Conservation (phyloP, 1,140 invertebrate genomes). For the Scaptomyza pallida region DNA sequence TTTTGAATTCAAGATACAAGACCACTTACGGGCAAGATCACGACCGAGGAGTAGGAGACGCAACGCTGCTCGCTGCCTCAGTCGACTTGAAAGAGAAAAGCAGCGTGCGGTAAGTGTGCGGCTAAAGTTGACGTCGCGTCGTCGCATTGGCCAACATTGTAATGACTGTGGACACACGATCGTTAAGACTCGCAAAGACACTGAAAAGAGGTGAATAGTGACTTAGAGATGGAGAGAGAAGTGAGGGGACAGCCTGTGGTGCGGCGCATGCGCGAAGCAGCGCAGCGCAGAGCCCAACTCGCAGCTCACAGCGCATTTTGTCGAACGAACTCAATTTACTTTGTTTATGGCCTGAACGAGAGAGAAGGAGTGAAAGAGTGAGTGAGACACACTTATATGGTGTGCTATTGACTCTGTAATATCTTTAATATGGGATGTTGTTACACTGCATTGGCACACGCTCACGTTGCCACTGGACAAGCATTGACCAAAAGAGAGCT, state of each 20-base stretch:
- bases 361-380: constrained; percentile 5
- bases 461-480: constrained; percentile 79
- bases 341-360: constrained; percentile 63
- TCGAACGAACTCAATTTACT: constrained; percentile 82
- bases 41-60: constrained; percentile 64
- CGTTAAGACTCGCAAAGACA: constrained; percentile 67
- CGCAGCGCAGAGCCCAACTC: constrained; percentile 6
- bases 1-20: constrained; percentile 81
- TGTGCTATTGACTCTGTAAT: constrained; percentile 81
- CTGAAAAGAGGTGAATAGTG: not conserved
- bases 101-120: constrained; percentile 79
- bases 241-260: constrained; percentile 31
- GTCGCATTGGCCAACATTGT: constrained; percentile 81
- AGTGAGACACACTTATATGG: constrained; percentile 72
- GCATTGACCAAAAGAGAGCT: constrained; percentile 45
- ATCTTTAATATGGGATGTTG: constrained; percentile 82
- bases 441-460: constrained; percentile 84
- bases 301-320: constrained; percentile 56
- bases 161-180: constrained; percentile 83
- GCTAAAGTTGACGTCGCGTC: constrained; percentile 30
- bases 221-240: too few species aligned
- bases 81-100: constrained; percentile 75
- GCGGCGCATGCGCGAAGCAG: constrained; percentile 51
- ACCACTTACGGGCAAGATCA: constrained; percentile 83
- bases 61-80: constrained; percentile 11